These are phyloP conservation scores for Panthera uncia DNA, from an alignment of 2,113 vertebrate genomes.

Conservation along the genomic window DNA sequence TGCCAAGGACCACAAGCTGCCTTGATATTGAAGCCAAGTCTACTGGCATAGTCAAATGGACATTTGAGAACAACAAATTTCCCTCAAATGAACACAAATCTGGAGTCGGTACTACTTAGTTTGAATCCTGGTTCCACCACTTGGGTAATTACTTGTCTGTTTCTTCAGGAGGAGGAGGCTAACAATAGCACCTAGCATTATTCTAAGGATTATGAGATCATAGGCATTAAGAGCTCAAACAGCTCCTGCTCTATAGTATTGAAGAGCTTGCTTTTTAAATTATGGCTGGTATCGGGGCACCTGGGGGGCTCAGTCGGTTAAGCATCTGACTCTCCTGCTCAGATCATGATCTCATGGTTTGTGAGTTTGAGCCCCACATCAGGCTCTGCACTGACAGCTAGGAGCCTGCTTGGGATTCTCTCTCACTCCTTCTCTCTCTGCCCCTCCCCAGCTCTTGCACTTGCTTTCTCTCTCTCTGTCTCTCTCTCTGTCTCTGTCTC, in stretches of 20 bases:
- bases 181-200: not conserved
- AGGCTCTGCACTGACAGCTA: no score
- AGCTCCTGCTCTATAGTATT: not conserved
- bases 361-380: no score
- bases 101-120: not conserved
- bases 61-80: not conserved
- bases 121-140: not conserved
- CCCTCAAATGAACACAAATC: not conserved
- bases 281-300: not conserved
- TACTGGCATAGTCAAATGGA: not conserved
- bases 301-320: no score
- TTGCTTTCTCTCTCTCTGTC: no score
- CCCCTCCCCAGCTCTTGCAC: no score
- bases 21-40: not conserved
- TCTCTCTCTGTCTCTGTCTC: no score
- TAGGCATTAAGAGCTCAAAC: not conserved
- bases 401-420: no score
- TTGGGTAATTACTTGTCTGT: not conserved
- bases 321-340: no score
- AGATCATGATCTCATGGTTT: no score
- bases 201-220: not conserved
- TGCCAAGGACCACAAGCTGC: not conserved
- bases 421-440: no score
- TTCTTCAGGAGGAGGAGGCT: not conserved
- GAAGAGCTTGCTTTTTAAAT: not conserved